These are phyloP conservation scores for Pterostichus niger DNA, from an alignment of 2,888 invertebrate species.

Conservation along the genomic window DNA sequence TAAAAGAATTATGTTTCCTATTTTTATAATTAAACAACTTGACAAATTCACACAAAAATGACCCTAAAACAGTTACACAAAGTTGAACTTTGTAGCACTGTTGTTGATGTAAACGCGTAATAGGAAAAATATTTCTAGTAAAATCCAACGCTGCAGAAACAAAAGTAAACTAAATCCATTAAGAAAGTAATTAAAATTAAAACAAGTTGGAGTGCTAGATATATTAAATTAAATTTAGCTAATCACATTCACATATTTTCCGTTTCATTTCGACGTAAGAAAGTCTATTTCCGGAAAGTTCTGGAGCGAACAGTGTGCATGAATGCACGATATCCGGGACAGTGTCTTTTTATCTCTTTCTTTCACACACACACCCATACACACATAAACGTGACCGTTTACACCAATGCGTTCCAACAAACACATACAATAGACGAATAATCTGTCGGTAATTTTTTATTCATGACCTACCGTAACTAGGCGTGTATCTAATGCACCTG, in stretches of 20 bases:
- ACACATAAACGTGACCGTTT: background rate
- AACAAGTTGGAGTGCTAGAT: too few species aligned
- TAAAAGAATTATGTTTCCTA: too few species aligned
- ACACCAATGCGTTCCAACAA: background rate
- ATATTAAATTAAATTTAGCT: background rate
- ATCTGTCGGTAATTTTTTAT: constrained; percentile 22
- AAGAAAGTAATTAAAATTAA: too few species aligned
- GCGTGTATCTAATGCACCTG: background rate
- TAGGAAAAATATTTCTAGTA: too few species aligned
- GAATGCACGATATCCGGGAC: constrained; percentile 21
- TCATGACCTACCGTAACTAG: constrained; percentile 31
- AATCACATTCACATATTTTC: constrained; percentile 18
- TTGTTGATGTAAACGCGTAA: too few species aligned
- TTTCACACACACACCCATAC: background rate
- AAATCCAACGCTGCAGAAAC: too few species aligned
- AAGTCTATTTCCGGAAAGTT: constrained; percentile 56
- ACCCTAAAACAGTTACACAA: too few species aligned
- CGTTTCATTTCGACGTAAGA: constrained; percentile 48
- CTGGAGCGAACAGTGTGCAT: constrained; percentile 25
- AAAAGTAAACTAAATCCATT: background rate
- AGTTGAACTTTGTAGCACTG: too few species aligned
- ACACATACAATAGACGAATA: constrained; percentile 7
- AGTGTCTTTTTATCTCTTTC: background rate
- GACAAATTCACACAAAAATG: too few species aligned
- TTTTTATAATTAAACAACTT: too few species aligned